Base-by-base conservation (phyloP, 2,888 invertebrate species). In the Coleophora flavipennella region DNA sequence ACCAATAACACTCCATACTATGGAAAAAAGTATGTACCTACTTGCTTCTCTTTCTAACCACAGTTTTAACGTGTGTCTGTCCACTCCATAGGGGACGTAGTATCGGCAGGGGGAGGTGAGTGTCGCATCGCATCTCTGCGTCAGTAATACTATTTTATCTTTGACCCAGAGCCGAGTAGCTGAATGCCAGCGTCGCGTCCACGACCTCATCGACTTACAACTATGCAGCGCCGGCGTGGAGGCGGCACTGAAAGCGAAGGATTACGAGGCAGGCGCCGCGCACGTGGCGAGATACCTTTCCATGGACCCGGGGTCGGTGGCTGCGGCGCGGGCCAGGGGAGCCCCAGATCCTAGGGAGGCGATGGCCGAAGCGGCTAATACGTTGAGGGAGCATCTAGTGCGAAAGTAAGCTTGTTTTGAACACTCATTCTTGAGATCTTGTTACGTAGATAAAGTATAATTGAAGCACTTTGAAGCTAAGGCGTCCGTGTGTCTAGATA, bases 191-290 rank as follows among this genome's bases (percentile, higher is more conserved):
- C 92, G 93, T 53, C 86, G 98, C 42, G 97, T 99, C 0, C 95
- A 97, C 58, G 98, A 99, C 69, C 87, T 99, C 31, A 90, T 98
- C 43, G 98, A 99, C 69, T 85, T 99, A 38, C 96, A 97, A 73
- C 87, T 96, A 41, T 99, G 99, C 69, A 96, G 97, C 36, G 95
- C 97, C 67, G 99, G 98, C n/a, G 99, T 99, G 0, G 93, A 96
- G 49, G 91, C 93, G 36, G 97, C 99, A 1, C 91, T 99, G 39
- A 89, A 91, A 48, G 94, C 95, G 53, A 97, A 98, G 74, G 97
- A 99, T 70, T 99, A 94, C 78, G 99, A 99, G 74, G 0, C 44
- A 83, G 97, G 97, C 39, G 98, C 99, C 9, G 95, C 91, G 0
- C 98, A 98, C 65, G 93, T 99, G 34, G 95, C 97, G 54, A 88